Percentiles rank a stretch among this genome's conserved stretches.
Conservation (phyloP, 2,113 vertebrate species). For the Malurus elegans region DNA sequence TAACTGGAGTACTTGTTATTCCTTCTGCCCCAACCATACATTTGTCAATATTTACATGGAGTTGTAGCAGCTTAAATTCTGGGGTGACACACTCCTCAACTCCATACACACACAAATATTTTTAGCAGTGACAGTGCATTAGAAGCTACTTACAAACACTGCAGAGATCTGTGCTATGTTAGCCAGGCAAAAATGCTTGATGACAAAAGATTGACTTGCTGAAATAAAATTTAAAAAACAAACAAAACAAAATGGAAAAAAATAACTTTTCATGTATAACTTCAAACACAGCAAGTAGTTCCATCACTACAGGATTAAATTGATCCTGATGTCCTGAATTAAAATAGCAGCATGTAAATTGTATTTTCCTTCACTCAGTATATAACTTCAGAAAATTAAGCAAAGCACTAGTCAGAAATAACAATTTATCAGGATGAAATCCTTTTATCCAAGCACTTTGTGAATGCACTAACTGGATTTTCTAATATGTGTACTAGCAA, state of each 20-base stretch:
- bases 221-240: neutral
- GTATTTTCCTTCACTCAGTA: neutral
- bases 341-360: neutral
- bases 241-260: fast-evolving
- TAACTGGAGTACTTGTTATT: neutral
- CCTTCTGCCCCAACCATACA: neutral
- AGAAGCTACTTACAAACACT: neutral
- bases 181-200: neutral
- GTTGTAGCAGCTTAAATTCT: neutral
- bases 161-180: neutral
- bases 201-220: neutral
- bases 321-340: neutral
- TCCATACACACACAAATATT: neutral
- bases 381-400: neutral
- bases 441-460: neutral
- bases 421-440: neutral
- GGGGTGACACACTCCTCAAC: neutral
- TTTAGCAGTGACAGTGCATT: neutral
- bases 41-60: neutral
- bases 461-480: neutral
- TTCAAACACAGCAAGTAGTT: neutral
- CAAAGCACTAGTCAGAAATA: neutral
- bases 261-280: neutral
- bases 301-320: neutral
- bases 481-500: neutral